Evolutionary conservation across 2,888 invertebrate species (phyloP), one percentile per base, ranked within the genome.

Genomic region (Cynaeus angustus): DNA sequence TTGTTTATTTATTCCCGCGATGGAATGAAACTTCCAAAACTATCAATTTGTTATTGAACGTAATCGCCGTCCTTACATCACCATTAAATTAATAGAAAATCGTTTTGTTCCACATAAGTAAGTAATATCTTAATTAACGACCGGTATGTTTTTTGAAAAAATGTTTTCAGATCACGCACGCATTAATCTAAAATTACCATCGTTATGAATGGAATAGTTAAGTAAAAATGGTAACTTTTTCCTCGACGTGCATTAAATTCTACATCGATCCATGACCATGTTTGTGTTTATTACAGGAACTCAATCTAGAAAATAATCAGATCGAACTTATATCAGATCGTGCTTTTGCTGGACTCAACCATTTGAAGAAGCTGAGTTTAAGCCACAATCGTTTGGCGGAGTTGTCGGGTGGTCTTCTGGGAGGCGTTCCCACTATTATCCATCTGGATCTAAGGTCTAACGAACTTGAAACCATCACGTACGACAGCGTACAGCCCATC

Each of bases 391-490:
- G 91, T 79, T 88, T 95, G 64, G 89, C 90, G 53, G 87, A 88
- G 46, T 88, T 95, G 72, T 91, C 92, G 70, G 88, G 91, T 38
- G 91, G 91, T 38, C 86, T 94, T 71, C 89, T 95, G 72, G 89
- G 90, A 72, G 92, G 91, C n/a, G 91, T 93, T 9, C 88, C 91
- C 37, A 90, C 90, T 1, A 87, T 95, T 16, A 89, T 89, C 79
- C 91, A 91, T 76, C 87, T 95, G 79, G 94, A 95, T 85, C 87
- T 95, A 74, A 90, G 93, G 81, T 90, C 91, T 74, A 95, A 95
- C 84, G 88, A 89, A 77, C 88, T 95, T 80, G 91, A 91, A 83
- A 92, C 92, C 62, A 87, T 95, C 83, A 92, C 92, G 79, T 91
- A 89, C 83, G 91, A 92, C 82, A 93, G 93, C 81, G 88, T 93